phyloP scores from a whole-genome alignment of 35 echinoderm and acorn worm genomes.

The Heliocidaris erythrogramma region DNA sequence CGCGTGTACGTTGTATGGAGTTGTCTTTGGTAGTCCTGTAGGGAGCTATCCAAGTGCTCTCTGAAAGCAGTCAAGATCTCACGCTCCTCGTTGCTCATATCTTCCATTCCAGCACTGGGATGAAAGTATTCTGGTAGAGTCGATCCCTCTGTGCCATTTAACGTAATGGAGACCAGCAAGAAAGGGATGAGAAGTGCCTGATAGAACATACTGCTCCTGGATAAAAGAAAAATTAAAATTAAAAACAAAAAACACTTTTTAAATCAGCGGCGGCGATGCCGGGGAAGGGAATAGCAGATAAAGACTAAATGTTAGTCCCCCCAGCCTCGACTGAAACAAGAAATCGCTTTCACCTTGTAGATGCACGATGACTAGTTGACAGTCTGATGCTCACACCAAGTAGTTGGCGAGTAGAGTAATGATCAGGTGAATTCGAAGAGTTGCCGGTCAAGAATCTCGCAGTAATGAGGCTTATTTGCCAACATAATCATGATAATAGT shows the following conservation, averaged over 20 bases:
- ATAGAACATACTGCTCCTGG: background rate
- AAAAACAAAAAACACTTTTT: no score
- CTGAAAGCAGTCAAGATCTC: conserved; percentile 7
- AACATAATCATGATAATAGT: background rate
- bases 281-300: no score
- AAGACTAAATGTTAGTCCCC: no score
- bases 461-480: background rate
- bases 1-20: background rate
- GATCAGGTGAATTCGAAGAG: background rate
- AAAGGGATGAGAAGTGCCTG: background rate
- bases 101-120: background rate
- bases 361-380: background rate
- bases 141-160: background rate
- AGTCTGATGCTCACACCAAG: background rate
- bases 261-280: no score
- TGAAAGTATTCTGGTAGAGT: background rate
- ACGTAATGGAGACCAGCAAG: background rate
- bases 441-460: background rate
- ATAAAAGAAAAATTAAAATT: no score
- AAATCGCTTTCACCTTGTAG: background rate
- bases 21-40: background rate
- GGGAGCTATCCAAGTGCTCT: background rate
- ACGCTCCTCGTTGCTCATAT: background rate
- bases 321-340: no score
- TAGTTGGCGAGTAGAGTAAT: background rate